Evolutionary conservation across 2,888 invertebrate genomes (phyloP), one percentile per base, ranked within the genome.

Genomic region (Chelonus formosanus): DNA sequence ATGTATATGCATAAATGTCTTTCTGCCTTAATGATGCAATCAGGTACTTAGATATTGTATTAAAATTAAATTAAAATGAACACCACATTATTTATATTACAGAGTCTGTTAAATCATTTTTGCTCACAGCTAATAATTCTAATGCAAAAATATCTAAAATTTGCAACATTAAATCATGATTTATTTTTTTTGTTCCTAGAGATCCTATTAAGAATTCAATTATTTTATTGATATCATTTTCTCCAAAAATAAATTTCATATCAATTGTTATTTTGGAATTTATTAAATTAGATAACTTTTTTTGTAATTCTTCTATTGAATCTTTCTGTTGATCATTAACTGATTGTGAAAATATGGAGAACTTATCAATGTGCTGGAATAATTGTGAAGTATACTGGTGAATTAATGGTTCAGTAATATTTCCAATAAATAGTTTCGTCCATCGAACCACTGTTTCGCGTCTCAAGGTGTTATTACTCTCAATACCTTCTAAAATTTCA

Each of bases 381-480:
- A n/a, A 6, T 10, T 20, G 50, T 5, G 50, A 4, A 20, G 63
- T 31, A 43, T 20, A 64, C 72, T 81, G 79, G 70, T 78, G 74
- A 63, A 82, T 72, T 32, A 79, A 56, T 47, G 79, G 74, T 71
- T 87, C 87, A 7, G 84, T 80, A 32, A 81, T 73, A 62, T 80
- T 82, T 36, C 87, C 87, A 61, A 85, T 75, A 2, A 85, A 73
- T 47, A 87, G 74, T 70, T 87, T 79, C 6, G 84, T 72, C 65
- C 84, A 84, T 78, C 86, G 85, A 5, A 87, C 78, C n/a, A 87
- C 82, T 1, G 86, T 84, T 78, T 87, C 87, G 73, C 86, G 86
- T 34, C 85, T 82, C 5, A 87, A 73, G 10, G 84, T 81, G 47
- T 85, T 85, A 50, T 84, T 83, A 70, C 82, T 81, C 34, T 74